Evolutionary conservation across 2,888 invertebrate species (phyloP), one percentile per base, ranked within the genome.

Genomic region (Euplagia quadripunctaria): DNA sequence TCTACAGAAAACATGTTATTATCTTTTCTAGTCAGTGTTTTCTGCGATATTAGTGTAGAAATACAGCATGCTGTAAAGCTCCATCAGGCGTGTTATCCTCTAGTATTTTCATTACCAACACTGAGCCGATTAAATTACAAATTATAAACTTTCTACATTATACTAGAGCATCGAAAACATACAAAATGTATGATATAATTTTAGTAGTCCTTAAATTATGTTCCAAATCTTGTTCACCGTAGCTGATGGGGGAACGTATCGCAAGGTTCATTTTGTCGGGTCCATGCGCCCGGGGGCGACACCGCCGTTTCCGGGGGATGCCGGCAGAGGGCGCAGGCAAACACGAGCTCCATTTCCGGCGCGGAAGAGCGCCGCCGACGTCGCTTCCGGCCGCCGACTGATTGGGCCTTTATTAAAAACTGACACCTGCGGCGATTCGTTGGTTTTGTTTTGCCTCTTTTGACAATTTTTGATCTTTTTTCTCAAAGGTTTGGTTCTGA

Each of bases 391-490:
- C 89, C 86, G 88, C 85, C 88, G 94, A 93, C 94, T 95, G 95
- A 95, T 95, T 95, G 95, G 93, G 88, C 87, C 92, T 94, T 94
- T 96, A 96, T 95, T 96, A 95, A 96, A 95, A 94, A 93, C 92
- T 92, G 94, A 94, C 94, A 95, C 95, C 95, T 94, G 92, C 88
- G 94, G 95, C 94, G 88, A 85, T 92, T 79, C 82, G 74, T 73
- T 64, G 75, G 79, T 74, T 85, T 83, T 83, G 81, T 84, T 86
- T 84, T 79, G 79, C 16, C 76, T 74, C 79, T 46, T 69, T 73
- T 73, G 51, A 51, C 49, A 9, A 42, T 51, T 73, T 69, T 64
- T n/a, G 0, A 9, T 14, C 70, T 70, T 81, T 82, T 74, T 74
- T 49, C 72, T 73, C 4, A 20, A 46, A 73, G 51, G 78, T 71